These are phyloP conservation scores for Trichomalopsis sarcophagae DNA, from an alignment of 1,140 invertebrate species.

Conservation along the genomic window DNA sequence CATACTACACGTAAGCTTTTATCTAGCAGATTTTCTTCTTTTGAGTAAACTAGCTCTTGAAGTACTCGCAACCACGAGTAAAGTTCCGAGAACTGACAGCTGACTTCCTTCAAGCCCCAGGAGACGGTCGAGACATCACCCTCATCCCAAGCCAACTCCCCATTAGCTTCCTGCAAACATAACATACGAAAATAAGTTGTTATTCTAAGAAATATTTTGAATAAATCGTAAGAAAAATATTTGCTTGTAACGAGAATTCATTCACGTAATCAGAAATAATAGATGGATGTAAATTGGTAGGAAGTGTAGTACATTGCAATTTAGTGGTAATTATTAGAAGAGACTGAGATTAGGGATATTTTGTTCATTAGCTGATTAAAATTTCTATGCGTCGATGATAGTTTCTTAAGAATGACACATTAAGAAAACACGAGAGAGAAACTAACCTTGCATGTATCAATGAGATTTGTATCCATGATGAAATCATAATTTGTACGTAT, in stretches of 20 bases:
- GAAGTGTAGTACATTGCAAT: too few relatives aligned
- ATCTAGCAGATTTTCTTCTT: slow-evolving; percentile 82
- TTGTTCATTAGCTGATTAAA: too few relatives aligned
- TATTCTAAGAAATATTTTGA: background rate
- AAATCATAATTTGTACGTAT: slow-evolving; percentile 92
- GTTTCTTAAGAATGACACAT: too few relatives aligned
- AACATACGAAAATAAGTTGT: slow-evolving; percentile 26
- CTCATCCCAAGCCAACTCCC: slow-evolving; percentile 82
- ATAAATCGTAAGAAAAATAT: background rate
- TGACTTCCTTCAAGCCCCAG: slow-evolving; percentile 86
- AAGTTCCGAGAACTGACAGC: slow-evolving; percentile 86
- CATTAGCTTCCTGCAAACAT: slow-evolving; percentile 82
- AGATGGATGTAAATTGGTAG: too few relatives aligned
- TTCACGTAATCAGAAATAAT: too few relatives aligned
- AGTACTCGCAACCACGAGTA: slow-evolving; percentile 87
- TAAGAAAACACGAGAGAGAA: background rate
- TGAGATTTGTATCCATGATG: slow-evolving; percentile 94
- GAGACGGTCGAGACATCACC: slow-evolving; percentile 75
- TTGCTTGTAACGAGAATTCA: background rate
- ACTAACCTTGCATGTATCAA: slow-evolving; percentile 87
- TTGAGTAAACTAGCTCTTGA: slow-evolving; percentile 84
- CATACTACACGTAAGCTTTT: slow-evolving; percentile 81
- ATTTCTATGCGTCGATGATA: too few relatives aligned
- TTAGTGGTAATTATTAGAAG: too few relatives aligned
- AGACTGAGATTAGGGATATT: too few relatives aligned